Conservation (phyloP, 1,140 invertebrate species). For the Drosophila persimilis region DNA sequence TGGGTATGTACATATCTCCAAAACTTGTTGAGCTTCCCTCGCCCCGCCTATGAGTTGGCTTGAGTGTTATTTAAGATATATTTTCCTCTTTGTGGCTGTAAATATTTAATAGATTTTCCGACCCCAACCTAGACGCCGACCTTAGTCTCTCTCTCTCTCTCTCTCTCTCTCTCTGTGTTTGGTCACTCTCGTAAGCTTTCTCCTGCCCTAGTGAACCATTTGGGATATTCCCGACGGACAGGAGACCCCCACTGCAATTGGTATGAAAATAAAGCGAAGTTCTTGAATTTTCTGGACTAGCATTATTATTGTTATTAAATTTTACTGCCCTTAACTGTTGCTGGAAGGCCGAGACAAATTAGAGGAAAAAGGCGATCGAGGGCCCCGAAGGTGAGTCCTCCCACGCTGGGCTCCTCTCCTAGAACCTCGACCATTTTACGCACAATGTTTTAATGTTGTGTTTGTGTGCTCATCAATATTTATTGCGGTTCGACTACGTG, state of each 20-base stretch:
- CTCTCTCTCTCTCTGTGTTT: too few relatives aligned
- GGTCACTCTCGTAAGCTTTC: constrained; percentile 59
- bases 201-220: constrained; percentile 9
- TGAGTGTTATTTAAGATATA: constrained; percentile 67
- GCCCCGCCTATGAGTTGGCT: constrained; percentile 12
- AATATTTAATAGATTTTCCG: constrained; percentile 73
- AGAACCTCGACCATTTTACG: constrained; percentile 53
- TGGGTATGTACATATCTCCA: too few relatives aligned
- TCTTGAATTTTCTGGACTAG: constrained; percentile 56
- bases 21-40: constrained; percentile 12
- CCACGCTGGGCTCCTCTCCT: background rate
- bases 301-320: constrained; percentile 81
- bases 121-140: background rate
- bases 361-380: background rate
- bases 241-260: constrained; percentile 15
- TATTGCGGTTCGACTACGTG: constrained; percentile 79
- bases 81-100: constrained; percentile 62
- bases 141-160: too few relatives aligned
- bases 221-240: background rate
- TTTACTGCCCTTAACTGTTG: constrained; percentile 77
- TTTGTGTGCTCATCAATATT: constrained; percentile 80
- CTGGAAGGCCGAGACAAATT: constrained; percentile 58
- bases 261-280: constrained; percentile 66
- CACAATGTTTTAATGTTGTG: constrained; percentile 79
- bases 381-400: too few relatives aligned